Conservation (phyloP, 1,140 invertebrate genomes). For the Stenopsyche tienmushanensis region DNA sequence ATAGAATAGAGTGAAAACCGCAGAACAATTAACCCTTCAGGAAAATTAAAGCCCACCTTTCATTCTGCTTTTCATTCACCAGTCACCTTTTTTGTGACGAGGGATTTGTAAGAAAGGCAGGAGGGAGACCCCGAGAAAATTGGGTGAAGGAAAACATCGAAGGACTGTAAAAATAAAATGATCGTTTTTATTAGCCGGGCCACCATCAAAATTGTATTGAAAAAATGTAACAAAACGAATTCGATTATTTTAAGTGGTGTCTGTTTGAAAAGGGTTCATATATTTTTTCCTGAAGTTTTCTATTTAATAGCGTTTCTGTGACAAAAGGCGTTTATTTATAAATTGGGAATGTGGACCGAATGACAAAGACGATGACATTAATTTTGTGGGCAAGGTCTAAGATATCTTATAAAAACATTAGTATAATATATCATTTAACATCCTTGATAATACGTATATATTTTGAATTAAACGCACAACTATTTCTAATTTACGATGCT, state of each 20-base stretch:
- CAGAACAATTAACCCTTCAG: conserved; percentile 11
- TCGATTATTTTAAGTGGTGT: background rate
- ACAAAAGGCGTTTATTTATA: too few species aligned
- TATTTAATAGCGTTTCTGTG: too few species aligned
- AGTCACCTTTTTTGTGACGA: background rate
- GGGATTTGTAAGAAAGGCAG: background rate
- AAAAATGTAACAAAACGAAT: background rate
- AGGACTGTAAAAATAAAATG: background rate
- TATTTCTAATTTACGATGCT: too few species aligned
- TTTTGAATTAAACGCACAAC: too few species aligned
- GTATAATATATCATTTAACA: too few species aligned
- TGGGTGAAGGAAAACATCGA: background rate
- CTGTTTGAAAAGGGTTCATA: background rate
- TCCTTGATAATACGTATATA: too few species aligned
- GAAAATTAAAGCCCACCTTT: conserved; percentile 11
- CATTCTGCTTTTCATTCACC: background rate
- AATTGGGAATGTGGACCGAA: too few species aligned
- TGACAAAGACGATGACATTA: too few species aligned
- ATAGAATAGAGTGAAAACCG: background rate
- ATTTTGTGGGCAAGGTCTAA: too few species aligned
- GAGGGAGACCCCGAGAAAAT: background rate
- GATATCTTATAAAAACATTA: too few species aligned
- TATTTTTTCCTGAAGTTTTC: too few species aligned
- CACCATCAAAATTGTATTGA: background rate
- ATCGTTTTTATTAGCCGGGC: background rate